phyloP scores from a whole-genome alignment of 2,113 vertebrate genomes.

The Megaleporinus macrocephalus region DNA sequence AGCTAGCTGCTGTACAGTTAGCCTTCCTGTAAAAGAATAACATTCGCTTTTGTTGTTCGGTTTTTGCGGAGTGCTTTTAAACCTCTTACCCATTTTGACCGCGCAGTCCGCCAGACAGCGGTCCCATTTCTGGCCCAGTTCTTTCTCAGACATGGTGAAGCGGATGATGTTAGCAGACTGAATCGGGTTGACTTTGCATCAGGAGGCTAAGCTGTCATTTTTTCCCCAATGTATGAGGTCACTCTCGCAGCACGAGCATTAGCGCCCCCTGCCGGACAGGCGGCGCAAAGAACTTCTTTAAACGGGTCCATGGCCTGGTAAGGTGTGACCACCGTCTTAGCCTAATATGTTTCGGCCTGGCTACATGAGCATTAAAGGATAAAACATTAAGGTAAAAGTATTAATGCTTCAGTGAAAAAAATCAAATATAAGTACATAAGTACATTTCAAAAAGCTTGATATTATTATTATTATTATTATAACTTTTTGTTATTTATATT shows the following conservation, averaged over 20 bases:
- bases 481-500: no score
- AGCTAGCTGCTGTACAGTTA: background rate
- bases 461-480: no score
- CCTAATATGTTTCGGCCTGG: no score
- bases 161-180: background rate
- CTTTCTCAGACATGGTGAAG: conserved; percentile 86
- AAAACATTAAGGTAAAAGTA: no score
- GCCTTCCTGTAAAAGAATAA: background rate
- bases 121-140: conserved; percentile 93
- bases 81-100: conserved; percentile 88
- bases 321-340: no score
- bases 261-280: conserved; percentile 40
- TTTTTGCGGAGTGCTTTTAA: background rate
- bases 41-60: background rate
- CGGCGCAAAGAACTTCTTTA: background rate
- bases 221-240: background rate
- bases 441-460: no score
- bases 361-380: no score
- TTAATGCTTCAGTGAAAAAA: no score
- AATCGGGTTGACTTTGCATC: conserved; percentile 30
- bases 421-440: no score
- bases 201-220: conserved; percentile 39
- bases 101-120: conserved; percentile 89
- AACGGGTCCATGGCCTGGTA: no score
- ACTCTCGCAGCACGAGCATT: background rate